Conservation (phyloP, 2,797 vertebrate species). For the Erithacus rubecula region DNA sequence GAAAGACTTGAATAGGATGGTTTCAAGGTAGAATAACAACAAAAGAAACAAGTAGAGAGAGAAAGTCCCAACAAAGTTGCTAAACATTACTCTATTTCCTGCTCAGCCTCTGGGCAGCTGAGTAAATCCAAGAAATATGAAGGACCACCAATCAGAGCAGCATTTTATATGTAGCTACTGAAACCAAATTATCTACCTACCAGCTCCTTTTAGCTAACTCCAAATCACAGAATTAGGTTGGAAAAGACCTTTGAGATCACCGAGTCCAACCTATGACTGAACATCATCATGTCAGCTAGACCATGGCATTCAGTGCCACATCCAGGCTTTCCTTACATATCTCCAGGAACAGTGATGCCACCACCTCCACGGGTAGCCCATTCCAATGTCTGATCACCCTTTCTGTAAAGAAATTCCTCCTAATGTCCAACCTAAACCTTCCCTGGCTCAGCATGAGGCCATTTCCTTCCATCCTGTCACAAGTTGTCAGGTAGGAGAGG, state of each 20-base stretch:
- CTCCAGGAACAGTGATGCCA: neutral
- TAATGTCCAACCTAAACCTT: neutral
- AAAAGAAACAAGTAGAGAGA: neutral
- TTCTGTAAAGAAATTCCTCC: neutral
- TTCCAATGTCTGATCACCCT: neutral
- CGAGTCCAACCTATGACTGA: accelerated
- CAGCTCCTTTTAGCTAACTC: neutral
- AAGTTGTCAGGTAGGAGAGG: neutral
- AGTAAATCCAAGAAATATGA: neutral
- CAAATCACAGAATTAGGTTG: neutral
- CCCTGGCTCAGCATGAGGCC: neutral
- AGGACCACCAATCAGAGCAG: neutral
- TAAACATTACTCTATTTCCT: neutral
- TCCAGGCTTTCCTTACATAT: neutral
- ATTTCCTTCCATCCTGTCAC: neutral
- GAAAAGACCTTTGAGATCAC: neutral
- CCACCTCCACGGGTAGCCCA: accelerated
- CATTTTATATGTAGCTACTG: neutral
- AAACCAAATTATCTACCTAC: neutral
- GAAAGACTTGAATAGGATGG: neutral
- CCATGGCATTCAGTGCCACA: no score
- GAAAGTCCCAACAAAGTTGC: neutral
- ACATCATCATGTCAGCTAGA: neutral
- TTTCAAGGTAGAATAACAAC: neutral
- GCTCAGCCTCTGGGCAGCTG: neutral